These are phyloP conservation scores for Apis florea DNA, from an alignment of 1,140 invertebrate species.

Conservation along the genomic window DNA sequence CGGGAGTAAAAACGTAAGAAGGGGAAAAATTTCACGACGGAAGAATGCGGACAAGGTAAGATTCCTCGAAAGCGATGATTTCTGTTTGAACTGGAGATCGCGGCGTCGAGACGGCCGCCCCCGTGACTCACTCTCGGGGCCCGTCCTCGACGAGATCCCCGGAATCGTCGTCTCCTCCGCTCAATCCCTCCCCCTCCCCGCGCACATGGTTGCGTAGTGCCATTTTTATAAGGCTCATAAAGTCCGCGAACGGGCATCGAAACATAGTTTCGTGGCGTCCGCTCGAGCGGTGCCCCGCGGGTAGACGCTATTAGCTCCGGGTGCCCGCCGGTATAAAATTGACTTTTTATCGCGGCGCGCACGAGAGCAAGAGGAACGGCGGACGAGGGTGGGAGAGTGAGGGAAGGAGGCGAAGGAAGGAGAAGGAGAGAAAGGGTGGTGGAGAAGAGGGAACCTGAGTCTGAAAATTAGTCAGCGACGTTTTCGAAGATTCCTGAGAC, in stretches of 20 bases:
- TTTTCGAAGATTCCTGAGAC: slow-evolving; percentile 58
- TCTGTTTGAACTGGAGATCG: slow-evolving; percentile 34
- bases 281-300: slow-evolving; percentile 33
- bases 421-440: not conserved
- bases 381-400: not conserved
- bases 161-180: slow-evolving; percentile 31
- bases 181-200: slow-evolving; percentile 6
- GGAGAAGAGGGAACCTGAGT: slow-evolving; percentile 56
- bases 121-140: slow-evolving; percentile 35
- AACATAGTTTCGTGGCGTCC: slow-evolving; percentile 52
- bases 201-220: slow-evolving; percentile 51
- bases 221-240: slow-evolving; percentile 77
- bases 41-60: not conserved
- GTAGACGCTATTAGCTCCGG: slow-evolving; percentile 63
- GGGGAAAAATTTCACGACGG: too few species aligned
- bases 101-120: slow-evolving; percentile 18
- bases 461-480: slow-evolving; percentile 74
- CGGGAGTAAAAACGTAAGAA: not conserved
- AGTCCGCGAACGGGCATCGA: slow-evolving; percentile 62
- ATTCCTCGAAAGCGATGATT: slow-evolving; percentile 50
- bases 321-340: slow-evolving; percentile 72
- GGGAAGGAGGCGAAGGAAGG: not conserved
- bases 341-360: slow-evolving; percentile 72
- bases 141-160: slow-evolving; percentile 41
- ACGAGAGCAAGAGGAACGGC: slow-evolving; percentile 11